These are phyloP conservation scores for Hyaena hyaena DNA, from an alignment of 2,113 vertebrate species.

Conservation along the genomic window DNA sequence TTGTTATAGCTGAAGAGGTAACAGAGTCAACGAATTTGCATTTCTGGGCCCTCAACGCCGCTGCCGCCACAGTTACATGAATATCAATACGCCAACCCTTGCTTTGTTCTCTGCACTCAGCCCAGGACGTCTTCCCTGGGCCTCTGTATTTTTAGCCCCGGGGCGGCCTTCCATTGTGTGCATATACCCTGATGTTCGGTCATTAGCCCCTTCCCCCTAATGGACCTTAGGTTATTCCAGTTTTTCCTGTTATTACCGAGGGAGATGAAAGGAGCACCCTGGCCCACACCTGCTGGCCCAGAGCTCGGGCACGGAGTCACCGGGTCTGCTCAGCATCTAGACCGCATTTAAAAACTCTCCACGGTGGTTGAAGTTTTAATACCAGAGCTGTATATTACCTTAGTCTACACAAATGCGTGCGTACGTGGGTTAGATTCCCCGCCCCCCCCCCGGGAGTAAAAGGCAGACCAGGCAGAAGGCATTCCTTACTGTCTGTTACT, in stretches of 20 bases:
- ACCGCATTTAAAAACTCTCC: background rate
- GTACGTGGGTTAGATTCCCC: background rate
- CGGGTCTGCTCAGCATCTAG: background rate
- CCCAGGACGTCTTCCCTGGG: background rate
- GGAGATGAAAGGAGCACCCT: background rate
- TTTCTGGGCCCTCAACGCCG: too few relatives aligned
- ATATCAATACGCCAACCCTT: background rate
- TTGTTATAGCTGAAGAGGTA: background rate
- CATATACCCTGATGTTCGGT: background rate
- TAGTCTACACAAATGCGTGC: rapidly evolving
- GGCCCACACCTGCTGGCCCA: background rate
- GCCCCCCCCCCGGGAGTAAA: background rate
- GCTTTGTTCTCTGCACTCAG: background rate
- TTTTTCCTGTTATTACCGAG: constrained; percentile 45
- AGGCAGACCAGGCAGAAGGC: background rate
- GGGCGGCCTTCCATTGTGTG: background rate
- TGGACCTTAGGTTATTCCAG: background rate
- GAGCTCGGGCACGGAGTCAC: background rate
- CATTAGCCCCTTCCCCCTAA: background rate
- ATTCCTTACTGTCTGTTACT: background rate
- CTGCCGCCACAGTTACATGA: background rate
- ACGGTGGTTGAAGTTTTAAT: background rate
- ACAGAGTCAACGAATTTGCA: background rate
- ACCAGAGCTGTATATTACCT: rapidly evolving
- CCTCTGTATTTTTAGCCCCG: background rate